Conservation (phyloP, 2,113 vertebrate species). For the Halichoeres trimaculatus region DNA sequence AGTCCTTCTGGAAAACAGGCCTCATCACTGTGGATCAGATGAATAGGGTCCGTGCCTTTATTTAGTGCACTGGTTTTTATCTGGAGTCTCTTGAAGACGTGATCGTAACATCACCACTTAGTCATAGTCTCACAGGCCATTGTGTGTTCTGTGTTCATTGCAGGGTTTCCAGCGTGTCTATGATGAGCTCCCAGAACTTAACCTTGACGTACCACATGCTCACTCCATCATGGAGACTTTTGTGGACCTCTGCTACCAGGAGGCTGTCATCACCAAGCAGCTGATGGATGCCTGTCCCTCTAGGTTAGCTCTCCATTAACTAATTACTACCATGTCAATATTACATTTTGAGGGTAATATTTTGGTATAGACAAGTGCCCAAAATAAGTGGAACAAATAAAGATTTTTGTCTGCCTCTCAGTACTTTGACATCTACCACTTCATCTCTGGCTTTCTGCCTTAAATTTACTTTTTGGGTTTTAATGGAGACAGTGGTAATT, state of each 20-base stretch:
- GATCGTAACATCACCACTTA: not conserved
- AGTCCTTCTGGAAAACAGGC: constrained; percentile 88
- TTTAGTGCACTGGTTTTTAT: too few relatives aligned
- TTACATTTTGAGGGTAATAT: too few relatives aligned
- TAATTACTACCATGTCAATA: not conserved
- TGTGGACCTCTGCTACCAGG: constrained; percentile 87
- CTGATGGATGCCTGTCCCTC: constrained; percentile 87
- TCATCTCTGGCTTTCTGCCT: too few relatives aligned
- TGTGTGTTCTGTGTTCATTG: not conserved
- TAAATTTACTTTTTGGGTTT: too few relatives aligned
- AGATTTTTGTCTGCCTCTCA: too few relatives aligned
- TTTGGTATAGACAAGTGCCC: too few relatives aligned
- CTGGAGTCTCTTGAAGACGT: not conserved
- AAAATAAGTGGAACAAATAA: too few relatives aligned
- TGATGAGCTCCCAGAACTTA: constrained; percentile 86
- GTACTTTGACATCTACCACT: too few relatives aligned
- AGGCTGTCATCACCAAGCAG: constrained; percentile 87
- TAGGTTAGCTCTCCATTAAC: constrained; percentile 72
- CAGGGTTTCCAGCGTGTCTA: constrained; percentile 90
- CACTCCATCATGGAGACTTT: constrained; percentile 87
- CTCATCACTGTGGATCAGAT: constrained; percentile 92
- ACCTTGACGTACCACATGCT: constrained; percentile 87
- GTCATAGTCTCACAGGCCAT: not conserved
- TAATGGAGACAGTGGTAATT: too few relatives aligned
- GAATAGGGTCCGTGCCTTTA: constrained; percentile 83